A percentile compares a stretch with the other conserved stretches of the same genome.
phyloP scores from a whole-genome alignment of 2,113 vertebrate genomes.

The Thymallus thymallus region DNA sequence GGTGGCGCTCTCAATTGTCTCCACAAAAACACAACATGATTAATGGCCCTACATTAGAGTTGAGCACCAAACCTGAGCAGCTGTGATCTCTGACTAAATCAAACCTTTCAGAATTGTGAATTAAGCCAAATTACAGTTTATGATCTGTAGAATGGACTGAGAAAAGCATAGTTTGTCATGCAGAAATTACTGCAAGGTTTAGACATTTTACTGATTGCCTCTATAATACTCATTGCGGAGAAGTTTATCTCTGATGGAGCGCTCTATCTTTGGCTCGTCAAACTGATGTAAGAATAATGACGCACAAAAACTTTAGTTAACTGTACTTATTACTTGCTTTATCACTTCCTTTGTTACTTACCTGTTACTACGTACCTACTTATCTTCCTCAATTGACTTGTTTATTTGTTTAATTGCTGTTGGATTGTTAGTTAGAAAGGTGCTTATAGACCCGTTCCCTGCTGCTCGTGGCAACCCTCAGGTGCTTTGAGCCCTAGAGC shows the following conservation, averaged over 20 bases:
- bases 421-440: constrained; percentile 37
- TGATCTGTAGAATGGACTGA: constrained; percentile 25
- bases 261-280: constrained; percentile 1
- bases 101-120: constrained; percentile 39
- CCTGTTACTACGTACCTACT: too few species aligned
- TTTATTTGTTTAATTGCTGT: constrained; percentile 50
- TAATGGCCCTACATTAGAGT: constrained; percentile 49
- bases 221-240: constrained; percentile 5
- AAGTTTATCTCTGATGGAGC: not conserved
- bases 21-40: constrained; percentile 31
- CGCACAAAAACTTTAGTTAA: constrained; percentile 20
- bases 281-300: constrained; percentile 10
- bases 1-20: too few species aligned
- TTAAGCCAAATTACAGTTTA: constrained; percentile 30
- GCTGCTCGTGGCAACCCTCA: constrained; percentile 18
- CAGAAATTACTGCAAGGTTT: not conserved
- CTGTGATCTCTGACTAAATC: constrained; percentile 48
- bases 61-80: constrained; percentile 41
- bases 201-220: not conserved
- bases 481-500: constrained; percentile 42
- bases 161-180: not conserved
- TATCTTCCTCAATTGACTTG: constrained; percentile 36
- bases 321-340: not conserved
- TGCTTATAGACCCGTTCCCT: constrained; percentile 5
- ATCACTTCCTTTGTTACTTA: constrained; percentile 10